Conservation (phyloP, 2,888 invertebrate genomes). For the Eurytoma adleriae region DNA sequence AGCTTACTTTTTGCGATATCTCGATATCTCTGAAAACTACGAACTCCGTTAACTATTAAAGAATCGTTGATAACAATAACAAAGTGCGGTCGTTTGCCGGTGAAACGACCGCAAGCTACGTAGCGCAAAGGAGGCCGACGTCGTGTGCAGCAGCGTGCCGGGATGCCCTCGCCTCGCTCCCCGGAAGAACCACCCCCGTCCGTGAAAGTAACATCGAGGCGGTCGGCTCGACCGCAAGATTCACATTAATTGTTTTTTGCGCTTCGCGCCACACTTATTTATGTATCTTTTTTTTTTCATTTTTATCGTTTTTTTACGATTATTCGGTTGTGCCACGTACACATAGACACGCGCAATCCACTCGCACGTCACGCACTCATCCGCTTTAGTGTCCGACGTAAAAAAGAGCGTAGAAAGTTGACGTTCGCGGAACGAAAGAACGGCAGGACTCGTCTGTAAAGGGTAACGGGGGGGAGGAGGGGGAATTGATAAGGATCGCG, state of each 20-base stretch:
- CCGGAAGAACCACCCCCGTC: not conserved
- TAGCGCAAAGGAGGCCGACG: too few relatives aligned
- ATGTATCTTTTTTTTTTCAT: not conserved
- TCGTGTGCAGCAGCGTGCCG: too few relatives aligned
- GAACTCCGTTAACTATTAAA: too few relatives aligned
- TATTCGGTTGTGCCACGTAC: not conserved
- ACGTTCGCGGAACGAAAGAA: slow-evolving; percentile 10
- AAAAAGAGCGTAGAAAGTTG: slow-evolving; percentile 11
- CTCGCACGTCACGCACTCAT: not conserved
- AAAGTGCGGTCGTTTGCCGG: too few relatives aligned
- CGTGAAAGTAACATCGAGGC: not conserved
- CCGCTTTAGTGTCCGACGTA: not conserved
- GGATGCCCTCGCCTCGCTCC: too few relatives aligned
- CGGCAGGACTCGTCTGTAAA: not conserved
- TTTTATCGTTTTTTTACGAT: not conserved
- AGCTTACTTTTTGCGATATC: too few relatives aligned
- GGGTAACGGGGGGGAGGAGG: not conserved
- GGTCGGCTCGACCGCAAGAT: slow-evolving; percentile 24
- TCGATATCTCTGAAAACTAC: too few relatives aligned
- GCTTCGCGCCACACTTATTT: not conserved
- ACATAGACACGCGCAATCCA: not conserved
- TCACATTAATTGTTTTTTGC: not conserved
- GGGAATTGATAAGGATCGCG: slow-evolving; percentile 28
- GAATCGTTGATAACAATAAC: too few relatives aligned
- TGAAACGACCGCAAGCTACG: too few relatives aligned